Evolutionary conservation across 2,113 vertebrate species (phyloP).

Genomic region (Eira barbara): DNA sequence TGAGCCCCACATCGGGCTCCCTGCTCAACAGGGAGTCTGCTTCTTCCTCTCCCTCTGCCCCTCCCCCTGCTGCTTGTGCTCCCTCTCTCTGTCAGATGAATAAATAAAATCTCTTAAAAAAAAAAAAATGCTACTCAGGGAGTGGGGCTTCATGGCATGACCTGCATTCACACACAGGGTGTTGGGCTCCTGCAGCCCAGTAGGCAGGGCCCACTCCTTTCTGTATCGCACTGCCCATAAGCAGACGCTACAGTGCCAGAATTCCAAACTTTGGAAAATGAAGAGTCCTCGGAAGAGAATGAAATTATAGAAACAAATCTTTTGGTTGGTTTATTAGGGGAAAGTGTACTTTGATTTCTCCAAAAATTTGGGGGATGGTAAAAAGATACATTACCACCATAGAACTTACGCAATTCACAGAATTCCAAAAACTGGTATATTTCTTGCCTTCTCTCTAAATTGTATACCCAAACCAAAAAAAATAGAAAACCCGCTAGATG

Average conservation of each 20-base stretch:
- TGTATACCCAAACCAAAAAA: not conserved
- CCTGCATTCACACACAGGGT: not conserved
- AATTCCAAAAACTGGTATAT: constrained; percentile 20
- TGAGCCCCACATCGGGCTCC: not conserved
- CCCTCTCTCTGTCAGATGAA: not conserved
- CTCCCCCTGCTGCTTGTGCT: not conserved
- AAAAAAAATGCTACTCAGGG: not conserved
- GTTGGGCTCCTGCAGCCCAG: not conserved
- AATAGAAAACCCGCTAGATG: not conserved
- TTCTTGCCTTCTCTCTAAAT: constrained; percentile 39
- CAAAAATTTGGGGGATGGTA: not conserved
- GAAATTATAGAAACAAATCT: not conserved
- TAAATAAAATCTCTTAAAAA: not conserved
- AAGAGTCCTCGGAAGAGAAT: not conserved
- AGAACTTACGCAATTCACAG: not conserved
- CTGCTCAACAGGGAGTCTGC: not conserved
- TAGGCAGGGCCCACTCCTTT: not conserved
- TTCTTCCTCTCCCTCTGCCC: not conserved
- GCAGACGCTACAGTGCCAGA: not conserved
- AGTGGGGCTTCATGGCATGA: not conserved
- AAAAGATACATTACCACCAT: not conserved
- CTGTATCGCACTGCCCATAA: not conserved
- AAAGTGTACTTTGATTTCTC: not conserved
- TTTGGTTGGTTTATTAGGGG: not conserved
- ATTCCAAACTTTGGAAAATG: not conserved